These are phyloP conservation scores for Apostichopus leukothele DNA, from an alignment of 53 echinoderm and acorn worm species.

Conservation along the genomic window DNA sequence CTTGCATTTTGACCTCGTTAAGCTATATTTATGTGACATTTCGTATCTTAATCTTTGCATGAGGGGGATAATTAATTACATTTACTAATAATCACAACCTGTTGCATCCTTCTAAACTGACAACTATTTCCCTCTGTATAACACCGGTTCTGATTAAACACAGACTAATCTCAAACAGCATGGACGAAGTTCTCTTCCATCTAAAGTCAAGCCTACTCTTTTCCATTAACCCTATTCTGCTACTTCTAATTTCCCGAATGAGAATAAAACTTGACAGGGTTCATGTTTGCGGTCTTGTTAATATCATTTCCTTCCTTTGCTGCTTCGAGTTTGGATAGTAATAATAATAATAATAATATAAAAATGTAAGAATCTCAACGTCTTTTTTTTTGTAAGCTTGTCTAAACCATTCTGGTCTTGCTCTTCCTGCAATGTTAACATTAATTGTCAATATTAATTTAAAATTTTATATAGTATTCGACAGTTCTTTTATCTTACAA, in stretches of 20 bases:
- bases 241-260: slow-evolving; percentile 24
- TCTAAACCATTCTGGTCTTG: no score
- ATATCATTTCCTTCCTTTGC: neutral
- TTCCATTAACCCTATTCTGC: slow-evolving; percentile 14
- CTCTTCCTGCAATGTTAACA: neutral
- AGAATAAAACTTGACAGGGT: neutral
- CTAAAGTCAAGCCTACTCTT: neutral
- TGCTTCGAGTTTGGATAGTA: neutral
- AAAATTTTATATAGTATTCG: no score
- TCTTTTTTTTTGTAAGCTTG: neutral
- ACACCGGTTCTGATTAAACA: neutral
- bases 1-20: no score
- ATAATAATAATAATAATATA: neutral
- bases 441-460: neutral
- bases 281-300: neutral
- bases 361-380: neutral
- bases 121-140: neutral
- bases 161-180: neutral
- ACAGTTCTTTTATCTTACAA: no score
- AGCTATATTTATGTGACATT: neutral
- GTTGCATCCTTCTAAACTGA: neutral
- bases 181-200: neutral
- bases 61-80: slow-evolving; percentile 20
- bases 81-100: slow-evolving; percentile 19
- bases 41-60: neutral